Evolutionary conservation across 2,888 invertebrate species (phyloP).

Genomic region (Tyria jacobaeae): DNA sequence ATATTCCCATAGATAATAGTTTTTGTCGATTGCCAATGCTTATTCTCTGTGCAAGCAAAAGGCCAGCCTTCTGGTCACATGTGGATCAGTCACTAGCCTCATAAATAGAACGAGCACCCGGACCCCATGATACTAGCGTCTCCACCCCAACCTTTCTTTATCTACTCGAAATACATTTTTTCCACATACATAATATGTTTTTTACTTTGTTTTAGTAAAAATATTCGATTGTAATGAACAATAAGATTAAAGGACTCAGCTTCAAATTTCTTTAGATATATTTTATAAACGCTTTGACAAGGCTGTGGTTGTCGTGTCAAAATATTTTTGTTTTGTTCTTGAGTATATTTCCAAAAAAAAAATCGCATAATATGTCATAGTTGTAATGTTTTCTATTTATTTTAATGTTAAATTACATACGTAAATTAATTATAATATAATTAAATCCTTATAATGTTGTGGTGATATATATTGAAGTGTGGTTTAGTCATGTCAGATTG

Average conservation of each 20-base stretch:
- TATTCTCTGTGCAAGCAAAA: no score
- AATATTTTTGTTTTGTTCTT: conserved; percentile 84
- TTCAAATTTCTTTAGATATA: background rate
- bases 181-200: no score
- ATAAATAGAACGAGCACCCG: no score
- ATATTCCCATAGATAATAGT: no score
- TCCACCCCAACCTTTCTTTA: no score
- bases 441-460: conserved; percentile 67
- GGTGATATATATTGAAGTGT: conserved; percentile 66
- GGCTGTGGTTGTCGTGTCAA: conserved; percentile 67
- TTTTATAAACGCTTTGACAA: conserved; percentile 18
- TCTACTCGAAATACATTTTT: no score
- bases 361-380: conserved; percentile 63
- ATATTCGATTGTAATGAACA: background rate
- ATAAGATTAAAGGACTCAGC: conserved; percentile 1
- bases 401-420: conserved; percentile 51
- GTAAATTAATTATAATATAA: conserved; percentile 51
- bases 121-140: no score
- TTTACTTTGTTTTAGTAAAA: no score
- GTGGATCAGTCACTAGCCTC: no score
- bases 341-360: conserved; percentile 55
- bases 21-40: no score
- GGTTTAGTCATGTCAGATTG: conserved; percentile 85
- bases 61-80: no score
- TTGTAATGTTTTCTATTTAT: conserved; percentile 66